Conservation (phyloP, 2,888 invertebrate genomes). For the Apodemia mormo region DNA sequence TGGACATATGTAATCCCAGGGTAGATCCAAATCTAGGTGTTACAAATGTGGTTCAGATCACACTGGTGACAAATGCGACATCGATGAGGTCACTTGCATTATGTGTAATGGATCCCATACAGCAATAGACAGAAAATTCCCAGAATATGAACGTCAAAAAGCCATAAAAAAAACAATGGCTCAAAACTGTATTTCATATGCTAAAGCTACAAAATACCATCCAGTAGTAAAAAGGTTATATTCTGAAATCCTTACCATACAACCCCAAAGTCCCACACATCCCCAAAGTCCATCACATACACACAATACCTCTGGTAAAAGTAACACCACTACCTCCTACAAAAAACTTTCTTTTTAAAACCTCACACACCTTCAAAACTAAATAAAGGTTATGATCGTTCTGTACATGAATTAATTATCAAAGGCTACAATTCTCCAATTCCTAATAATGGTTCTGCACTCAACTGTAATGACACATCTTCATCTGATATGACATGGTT, state of each 20-base stretch:
- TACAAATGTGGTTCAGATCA: not conserved
- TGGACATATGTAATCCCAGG: not conserved
- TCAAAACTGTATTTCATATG: not conserved
- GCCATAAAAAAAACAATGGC: not conserved
- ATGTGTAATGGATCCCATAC: not conserved
- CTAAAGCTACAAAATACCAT: conserved; percentile 1
- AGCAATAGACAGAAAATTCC: not conserved
- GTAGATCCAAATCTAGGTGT: not conserved
- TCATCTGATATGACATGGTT: not conserved
- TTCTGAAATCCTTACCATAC: not conserved
- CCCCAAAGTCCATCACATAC: too few relatives aligned
- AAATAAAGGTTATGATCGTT: too few relatives aligned
- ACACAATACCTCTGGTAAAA: too few relatives aligned
- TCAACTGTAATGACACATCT: too few relatives aligned
- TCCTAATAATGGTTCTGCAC: too few relatives aligned
- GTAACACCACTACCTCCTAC: too few relatives aligned
- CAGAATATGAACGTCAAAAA: not conserved
- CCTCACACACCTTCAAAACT: too few relatives aligned
- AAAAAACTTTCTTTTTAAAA: too few relatives aligned
- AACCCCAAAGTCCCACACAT: too few relatives aligned
- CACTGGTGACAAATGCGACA: not conserved
- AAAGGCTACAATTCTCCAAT: too few relatives aligned
- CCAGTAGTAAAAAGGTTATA: not conserved
- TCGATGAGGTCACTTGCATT: not conserved
- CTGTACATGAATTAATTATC: too few relatives aligned